phyloP scores from a whole-genome alignment of 2,797 vertebrate species.

The Chromis chromis region DNA sequence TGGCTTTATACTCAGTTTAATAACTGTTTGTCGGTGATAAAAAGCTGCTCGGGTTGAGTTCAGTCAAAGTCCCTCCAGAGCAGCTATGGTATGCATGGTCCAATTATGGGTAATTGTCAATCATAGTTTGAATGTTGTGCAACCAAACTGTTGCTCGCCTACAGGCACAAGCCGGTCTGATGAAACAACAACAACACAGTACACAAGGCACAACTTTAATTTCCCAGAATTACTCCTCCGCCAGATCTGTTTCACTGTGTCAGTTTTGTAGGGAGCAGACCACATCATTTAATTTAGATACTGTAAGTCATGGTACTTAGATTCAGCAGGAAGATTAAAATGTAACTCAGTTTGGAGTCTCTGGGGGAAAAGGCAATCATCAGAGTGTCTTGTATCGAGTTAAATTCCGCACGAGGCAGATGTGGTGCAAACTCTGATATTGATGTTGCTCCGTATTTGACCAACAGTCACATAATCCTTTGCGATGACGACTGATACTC shows the following conservation, averaged over 20 bases:
- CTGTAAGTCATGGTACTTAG: constrained; percentile 50
- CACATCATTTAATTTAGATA: constrained; percentile 69
- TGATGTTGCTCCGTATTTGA: constrained; percentile 58
- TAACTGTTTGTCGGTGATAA: constrained; percentile 44
- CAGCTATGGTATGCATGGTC: constrained; percentile 13
- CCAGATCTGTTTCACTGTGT: constrained; percentile 50
- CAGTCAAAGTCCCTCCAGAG: constrained; percentile 37
- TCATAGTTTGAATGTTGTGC: constrained; percentile 4
- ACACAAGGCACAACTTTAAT: constrained; percentile 45
- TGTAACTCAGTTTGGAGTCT: constrained; percentile 68
- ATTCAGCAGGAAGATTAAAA: constrained; percentile 69
- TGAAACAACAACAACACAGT: constrained; percentile 26
- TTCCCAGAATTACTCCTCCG: constrained; percentile 54
- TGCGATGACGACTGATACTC: constrained; percentile 52
- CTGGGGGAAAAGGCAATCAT: constrained; percentile 66
- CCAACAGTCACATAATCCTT: constrained; percentile 59
- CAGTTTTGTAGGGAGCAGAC: constrained; percentile 40
- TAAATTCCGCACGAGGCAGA: constrained; percentile 53
- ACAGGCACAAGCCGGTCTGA: not conserved
- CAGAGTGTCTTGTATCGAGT: constrained; percentile 49
- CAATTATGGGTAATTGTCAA: constrained; percentile 39
- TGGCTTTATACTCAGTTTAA: constrained; percentile 52
- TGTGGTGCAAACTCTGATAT: constrained; percentile 54
- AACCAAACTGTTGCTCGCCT: constrained; percentile 20
- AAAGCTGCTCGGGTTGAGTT: constrained; percentile 21